A percentile compares a stretch with the other conserved stretches of the same genome.
Conservation (phyloP, 2,797 vertebrate genomes). For the Danio jaintianensis region DNA sequence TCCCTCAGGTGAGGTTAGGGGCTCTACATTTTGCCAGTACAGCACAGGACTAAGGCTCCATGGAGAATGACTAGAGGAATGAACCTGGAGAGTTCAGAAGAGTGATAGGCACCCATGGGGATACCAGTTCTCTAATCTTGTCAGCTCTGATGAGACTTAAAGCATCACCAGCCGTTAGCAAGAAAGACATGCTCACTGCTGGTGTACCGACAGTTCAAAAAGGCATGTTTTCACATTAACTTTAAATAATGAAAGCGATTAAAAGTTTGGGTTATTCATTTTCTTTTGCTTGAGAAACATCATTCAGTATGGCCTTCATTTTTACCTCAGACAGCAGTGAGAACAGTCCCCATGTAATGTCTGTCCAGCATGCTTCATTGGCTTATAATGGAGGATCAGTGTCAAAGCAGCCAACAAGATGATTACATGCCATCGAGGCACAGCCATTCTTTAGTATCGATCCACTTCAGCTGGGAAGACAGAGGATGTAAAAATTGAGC, state of each 20-base stretch:
- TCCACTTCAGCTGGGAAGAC: constrained; percentile 62
- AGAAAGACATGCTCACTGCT: constrained; percentile 61
- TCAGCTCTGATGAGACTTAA: constrained; percentile 66
- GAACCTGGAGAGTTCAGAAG: constrained; percentile 79
- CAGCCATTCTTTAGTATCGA: constrained; percentile 63
- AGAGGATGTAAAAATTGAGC: constrained; percentile 60
- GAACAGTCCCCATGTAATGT: constrained; percentile 61
- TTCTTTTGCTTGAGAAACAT: neutral
- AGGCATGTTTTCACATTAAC: neutral
- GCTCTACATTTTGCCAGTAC: constrained; percentile 53
- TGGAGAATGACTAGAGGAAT: constrained; percentile 61
- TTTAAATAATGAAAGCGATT: neutral
- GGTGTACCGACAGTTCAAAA: neutral
- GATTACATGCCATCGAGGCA: constrained; percentile 62
- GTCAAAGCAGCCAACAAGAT: constrained; percentile 65
- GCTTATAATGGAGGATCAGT: constrained; percentile 64
- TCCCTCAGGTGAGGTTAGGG: constrained; percentile 64
- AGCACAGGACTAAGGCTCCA: constrained; percentile 56
- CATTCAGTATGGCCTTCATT: constrained; percentile 10
- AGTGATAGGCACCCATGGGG: constrained; percentile 79
- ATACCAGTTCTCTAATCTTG: constrained; percentile 82
- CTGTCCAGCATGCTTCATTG: constrained; percentile 63
- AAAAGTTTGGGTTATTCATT: neutral
- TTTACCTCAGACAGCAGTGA: constrained; percentile 43
- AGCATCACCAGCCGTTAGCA: constrained; percentile 38